These are phyloP conservation scores for Hymenochirus boettgeri DNA, from an alignment of 2,113 vertebrate species.

Conservation along the genomic window DNA sequence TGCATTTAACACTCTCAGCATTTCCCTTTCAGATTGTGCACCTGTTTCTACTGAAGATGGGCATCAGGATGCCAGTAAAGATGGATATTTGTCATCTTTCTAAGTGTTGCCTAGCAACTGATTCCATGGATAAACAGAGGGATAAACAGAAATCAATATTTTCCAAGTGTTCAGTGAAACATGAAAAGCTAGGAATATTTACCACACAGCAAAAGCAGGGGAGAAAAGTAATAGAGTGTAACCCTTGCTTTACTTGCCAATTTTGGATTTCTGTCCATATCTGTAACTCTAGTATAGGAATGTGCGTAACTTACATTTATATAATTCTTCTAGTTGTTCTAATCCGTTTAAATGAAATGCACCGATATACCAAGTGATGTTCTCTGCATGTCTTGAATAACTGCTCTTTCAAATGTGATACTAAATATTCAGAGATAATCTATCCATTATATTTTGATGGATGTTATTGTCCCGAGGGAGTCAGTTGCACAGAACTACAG, in stretches of 20 bases:
- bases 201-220: neutral
- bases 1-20: conserved; percentile 13
- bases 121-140: conserved; percentile 34
- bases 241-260: conserved; percentile 3
- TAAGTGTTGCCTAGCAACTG: conserved; percentile 30
- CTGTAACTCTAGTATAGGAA: too few species aligned
- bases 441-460: too few species aligned
- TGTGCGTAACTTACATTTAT: too few species aligned
- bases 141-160: conserved; percentile 41
- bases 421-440: too few species aligned
- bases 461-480: too few species aligned
- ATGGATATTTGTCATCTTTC: conserved; percentile 28
- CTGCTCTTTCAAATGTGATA: too few species aligned
- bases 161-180: conserved; percentile 26
- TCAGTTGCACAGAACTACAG: too few species aligned
- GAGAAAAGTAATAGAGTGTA: neutral
- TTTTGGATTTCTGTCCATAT: neutral
- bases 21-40: conserved; percentile 19
- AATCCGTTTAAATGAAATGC: too few species aligned
- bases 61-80: conserved; percentile 3
- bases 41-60: conserved; percentile 14
- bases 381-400: too few species aligned
- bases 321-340: too few species aligned
- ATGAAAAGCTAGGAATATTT: conserved; percentile 23
- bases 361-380: too few species aligned